Evolutionary conservation across 92 coral and sea anemone species (phyloP), one percentile per base, ranked within the genome.

Genomic region (Muricea muricata): DNA sequence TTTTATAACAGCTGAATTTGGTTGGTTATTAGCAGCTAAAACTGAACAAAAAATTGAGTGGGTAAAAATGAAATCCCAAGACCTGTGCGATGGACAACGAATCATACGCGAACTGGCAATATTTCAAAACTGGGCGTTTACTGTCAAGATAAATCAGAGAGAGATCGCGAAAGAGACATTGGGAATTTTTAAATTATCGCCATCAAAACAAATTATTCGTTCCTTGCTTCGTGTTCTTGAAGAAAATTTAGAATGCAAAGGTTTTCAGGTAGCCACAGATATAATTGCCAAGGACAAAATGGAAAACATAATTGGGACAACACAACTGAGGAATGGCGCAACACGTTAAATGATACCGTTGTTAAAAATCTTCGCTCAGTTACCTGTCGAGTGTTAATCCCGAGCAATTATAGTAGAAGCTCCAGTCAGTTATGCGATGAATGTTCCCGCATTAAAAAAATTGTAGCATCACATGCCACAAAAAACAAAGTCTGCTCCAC

Each of bases 51-150:
- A 29, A 14, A 30, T 82, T 29, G 80, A 69, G 67, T 69, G 68
- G 31, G 35, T 29, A 52, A 82, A 82, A 39, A 50, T 68, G 8
- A 61, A 39, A 30, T 82, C 79, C 17, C 79, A 81, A 68, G 66
- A 82, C 69, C 25, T 82, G 18, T 82, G 79, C 79, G 29, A 82
- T 7, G 86, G 66, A 79, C 67, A 82, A 28, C 25, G 68, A 26
- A 32, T 82, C 0, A 17, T 69, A 45, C 67, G 18, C 5, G 79
- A 33, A 48, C 31, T 68, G 12, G 67, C 14, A 78, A 52, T 70
- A 5, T 25, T 18, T 55, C 5, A 55, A 18, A 18, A 55, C 15
- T 55, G 65, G 42, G 9, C 42, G 4, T 37, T 37, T 54, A 85
- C 78, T 58, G 70, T 47, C 6, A 1, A 10, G n/a, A 69, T 77